These are phyloP conservation scores for Drosophila eohydei DNA, from an alignment of 2,888 invertebrate genomes.

Conservation along the genomic window DNA sequence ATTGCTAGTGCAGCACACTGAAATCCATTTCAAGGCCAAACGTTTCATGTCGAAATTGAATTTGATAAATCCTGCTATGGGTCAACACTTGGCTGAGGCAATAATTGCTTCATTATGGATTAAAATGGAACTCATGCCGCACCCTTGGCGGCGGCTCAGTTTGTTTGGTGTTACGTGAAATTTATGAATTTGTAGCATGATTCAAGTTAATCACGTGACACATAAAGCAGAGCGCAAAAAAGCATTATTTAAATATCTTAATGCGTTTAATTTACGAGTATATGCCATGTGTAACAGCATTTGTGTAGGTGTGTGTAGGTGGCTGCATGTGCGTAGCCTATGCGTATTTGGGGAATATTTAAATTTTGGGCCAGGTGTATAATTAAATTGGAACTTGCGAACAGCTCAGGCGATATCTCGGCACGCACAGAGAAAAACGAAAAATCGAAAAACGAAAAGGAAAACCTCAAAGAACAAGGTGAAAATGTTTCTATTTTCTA, in stretches of 20 bases:
- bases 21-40: neutral
- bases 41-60: constrained; percentile 15
- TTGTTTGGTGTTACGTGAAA: constrained; percentile 48
- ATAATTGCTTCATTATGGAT: constrained; percentile 49
- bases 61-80: constrained; percentile 14
- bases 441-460: neutral
- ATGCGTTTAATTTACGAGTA: constrained; percentile 77
- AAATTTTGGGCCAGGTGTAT: constrained; percentile 73
- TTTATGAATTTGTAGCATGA: constrained; percentile 77
- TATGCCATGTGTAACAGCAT: constrained; percentile 56
- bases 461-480: constrained; percentile 12
- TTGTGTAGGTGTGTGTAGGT: constrained; percentile 22
- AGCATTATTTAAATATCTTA: constrained; percentile 79
- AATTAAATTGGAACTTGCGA: constrained; percentile 71
- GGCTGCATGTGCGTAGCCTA: constrained; percentile 13
- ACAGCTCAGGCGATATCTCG: constrained; percentile 31
- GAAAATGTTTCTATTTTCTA: constrained; percentile 38
- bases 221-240: constrained; percentile 45
- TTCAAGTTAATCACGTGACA: constrained; percentile 69
- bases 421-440: constrained; percentile 57
- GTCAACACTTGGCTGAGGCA: constrained; percentile 22
- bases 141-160: neutral
- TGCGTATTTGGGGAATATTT: constrained; percentile 56
- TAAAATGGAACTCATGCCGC: constrained; percentile 26
- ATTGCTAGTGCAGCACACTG: neutral